Evolutionary conservation across 2,113 vertebrate genomes (phyloP).

Genomic region (Fukomys damarensis): DNA sequence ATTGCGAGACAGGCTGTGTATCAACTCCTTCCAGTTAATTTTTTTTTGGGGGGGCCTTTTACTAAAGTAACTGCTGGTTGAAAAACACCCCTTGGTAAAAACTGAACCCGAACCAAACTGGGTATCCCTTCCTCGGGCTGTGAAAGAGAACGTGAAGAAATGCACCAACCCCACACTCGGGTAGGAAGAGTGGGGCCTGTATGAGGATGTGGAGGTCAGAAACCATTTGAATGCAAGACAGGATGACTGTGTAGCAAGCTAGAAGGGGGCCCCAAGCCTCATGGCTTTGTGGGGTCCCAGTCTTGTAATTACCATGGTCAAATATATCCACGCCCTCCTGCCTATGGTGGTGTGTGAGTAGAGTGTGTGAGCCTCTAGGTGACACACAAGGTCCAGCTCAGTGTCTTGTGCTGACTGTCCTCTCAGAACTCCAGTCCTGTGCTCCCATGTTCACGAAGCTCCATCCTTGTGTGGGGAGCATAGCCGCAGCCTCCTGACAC

Average conservation of each 20-base stretch:
- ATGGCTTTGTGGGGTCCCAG: not conserved
- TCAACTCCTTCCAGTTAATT: conserved; percentile 79
- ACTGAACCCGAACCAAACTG: not conserved
- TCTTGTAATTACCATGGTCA: not conserved
- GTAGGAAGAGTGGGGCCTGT: not conserved
- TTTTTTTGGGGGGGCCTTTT: too few species aligned
- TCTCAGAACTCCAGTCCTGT: not conserved
- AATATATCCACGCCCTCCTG: not conserved
- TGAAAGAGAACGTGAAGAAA: conserved; percentile 10
- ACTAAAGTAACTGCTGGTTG: conserved; percentile 55
- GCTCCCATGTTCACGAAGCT: not conserved
- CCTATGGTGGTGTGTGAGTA: not conserved
- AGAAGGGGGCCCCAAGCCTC: not conserved
- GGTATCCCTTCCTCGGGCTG: not conserved
- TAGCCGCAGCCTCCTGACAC: not conserved
- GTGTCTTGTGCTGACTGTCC: not conserved
- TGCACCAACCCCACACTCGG: not conserved
- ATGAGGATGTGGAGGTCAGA: not conserved
- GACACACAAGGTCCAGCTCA: not conserved
- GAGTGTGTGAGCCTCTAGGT: not conserved
- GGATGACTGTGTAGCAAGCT: not conserved
- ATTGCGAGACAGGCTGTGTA: conserved; percentile 65
- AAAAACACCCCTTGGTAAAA: conserved; percentile 61
- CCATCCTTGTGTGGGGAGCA: not conserved
- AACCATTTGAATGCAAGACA: not conserved